Base-by-base conservation (phyloP, 2,797 vertebrate genomes). In the Argyrosomus regius region DNA sequence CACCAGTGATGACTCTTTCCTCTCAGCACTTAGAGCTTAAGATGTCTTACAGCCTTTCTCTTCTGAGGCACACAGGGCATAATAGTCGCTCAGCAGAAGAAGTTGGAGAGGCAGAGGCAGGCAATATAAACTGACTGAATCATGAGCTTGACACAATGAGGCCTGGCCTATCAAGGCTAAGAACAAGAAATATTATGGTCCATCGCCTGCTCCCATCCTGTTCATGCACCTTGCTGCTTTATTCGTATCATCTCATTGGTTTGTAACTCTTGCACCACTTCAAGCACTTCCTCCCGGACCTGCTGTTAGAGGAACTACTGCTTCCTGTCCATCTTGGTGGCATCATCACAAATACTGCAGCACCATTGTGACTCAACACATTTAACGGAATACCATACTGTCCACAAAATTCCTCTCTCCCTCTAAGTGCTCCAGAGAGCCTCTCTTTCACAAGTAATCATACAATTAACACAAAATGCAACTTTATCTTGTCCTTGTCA, bases 1-100 rank as follows among this genome's bases (percentile, higher is more conserved):
- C 78, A 83, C 69, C 77, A 52, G 63, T 75, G 80, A 88, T 82
- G 88, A 64, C 85, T 84, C 75, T 89, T 77, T 81, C 87, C 82
- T 75, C 84, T 74, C 54, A 75, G 74, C 50, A 64, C 77, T 85
- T 75, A 70, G 17, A 83, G 83, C 87, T 82, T 58, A 82, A 81
- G 80, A 87, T 89, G 78, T 88, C 83, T 82, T 57, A 53, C 58
- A 80, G 80, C 64, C 75, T 60, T 70, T 72, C 67, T 81, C 69
- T 80, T 86, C 56, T 70, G 59, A 75, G 78, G 59, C 78, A 72
- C 63, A 62, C 28, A 57, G 79, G 65, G 66, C 63, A 82, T 84
- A 84, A 85, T 67, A 83, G 83, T 83, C 26, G 26, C 74, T 74
- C 71, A 43, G 78, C 52, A 58, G 72, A 74, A 65, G 72, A 83